These are phyloP conservation scores for Siniperca scherzeri DNA, from an alignment of 2,797 vertebrate species.

Conservation along the genomic window DNA sequence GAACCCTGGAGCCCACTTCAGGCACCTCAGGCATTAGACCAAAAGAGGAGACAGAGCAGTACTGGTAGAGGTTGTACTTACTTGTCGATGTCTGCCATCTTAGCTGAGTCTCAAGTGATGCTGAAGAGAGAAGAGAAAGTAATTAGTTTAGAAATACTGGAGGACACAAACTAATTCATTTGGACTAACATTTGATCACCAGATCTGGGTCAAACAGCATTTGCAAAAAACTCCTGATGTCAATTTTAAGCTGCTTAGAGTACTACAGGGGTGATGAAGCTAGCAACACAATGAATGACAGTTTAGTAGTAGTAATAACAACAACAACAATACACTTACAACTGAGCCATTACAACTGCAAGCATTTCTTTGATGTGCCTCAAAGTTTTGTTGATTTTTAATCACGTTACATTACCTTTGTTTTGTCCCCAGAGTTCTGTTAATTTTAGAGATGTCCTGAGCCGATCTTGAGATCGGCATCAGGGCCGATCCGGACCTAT, in stretches of 20 bases:
- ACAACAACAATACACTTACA: neutral
- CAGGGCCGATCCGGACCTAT: neutral
- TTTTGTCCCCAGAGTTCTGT: neutral
- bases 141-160: conserved; percentile 28
- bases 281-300: neutral
- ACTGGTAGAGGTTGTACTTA: conserved; percentile 82
- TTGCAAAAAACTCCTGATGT: conserved; percentile 9
- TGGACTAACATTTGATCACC: neutral
- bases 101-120: conserved; percentile 81
- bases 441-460: neutral
- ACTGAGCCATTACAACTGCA: neutral
- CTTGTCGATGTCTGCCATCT: conserved; percentile 99
- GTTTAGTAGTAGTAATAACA: too few species aligned
- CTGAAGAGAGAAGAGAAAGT: conserved; percentile 69
- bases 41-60: neutral
- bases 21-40: neutral
- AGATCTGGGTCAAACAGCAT: conserved; percentile 34
- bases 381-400: too few species aligned
- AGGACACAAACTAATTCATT: neutral
- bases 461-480: too few species aligned
- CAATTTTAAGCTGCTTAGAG: conserved; percentile 21
- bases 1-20: neutral
- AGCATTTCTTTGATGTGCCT: neutral
- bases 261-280: conserved; percentile 13
- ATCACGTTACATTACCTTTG: neutral